Conservation (phyloP, 1,140 invertebrate genomes). For the Frieseomelitta varia region DNA sequence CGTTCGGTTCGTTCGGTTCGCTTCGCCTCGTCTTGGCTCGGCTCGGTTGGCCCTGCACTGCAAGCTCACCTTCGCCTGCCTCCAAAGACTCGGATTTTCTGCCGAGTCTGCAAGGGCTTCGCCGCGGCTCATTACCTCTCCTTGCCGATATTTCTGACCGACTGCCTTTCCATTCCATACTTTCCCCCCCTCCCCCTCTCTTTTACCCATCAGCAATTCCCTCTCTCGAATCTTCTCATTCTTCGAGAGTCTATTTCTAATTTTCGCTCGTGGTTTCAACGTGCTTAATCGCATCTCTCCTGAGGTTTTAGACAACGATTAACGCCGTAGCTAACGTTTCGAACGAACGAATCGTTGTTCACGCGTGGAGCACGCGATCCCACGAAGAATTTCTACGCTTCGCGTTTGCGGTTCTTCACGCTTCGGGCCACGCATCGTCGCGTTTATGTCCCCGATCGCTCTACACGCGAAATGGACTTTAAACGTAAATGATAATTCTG, state of each 20-base stretch:
- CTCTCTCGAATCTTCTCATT: no score
- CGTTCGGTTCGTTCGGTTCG: conserved; percentile 66
- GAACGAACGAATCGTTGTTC: background rate
- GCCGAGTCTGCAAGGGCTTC: conserved; percentile 12
- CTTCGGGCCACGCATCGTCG: background rate
- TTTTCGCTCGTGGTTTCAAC: background rate
- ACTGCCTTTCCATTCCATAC: background rate
- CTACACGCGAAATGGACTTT: background rate
- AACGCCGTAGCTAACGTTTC: background rate
- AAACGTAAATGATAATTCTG: background rate
- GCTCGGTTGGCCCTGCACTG: conserved; percentile 58
- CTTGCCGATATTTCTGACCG: conserved; percentile 40
- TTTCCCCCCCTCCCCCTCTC: background rate
- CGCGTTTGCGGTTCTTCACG: background rate
- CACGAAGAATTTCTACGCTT: background rate
- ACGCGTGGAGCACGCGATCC: background rate
- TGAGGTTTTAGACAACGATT: background rate
- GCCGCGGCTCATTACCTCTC: conserved; percentile 30
- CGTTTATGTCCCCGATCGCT: background rate
- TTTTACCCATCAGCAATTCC: no score
- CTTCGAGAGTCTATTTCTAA: no score
- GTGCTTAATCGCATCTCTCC: background rate
- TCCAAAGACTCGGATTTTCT: conserved; percentile 8
- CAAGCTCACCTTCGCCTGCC: conserved; percentile 40
- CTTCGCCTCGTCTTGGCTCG: conserved; percentile 68